These are phyloP conservation scores for Nothura maculosa DNA, from an alignment of 2,797 vertebrate genomes.

Conservation along the genomic window DNA sequence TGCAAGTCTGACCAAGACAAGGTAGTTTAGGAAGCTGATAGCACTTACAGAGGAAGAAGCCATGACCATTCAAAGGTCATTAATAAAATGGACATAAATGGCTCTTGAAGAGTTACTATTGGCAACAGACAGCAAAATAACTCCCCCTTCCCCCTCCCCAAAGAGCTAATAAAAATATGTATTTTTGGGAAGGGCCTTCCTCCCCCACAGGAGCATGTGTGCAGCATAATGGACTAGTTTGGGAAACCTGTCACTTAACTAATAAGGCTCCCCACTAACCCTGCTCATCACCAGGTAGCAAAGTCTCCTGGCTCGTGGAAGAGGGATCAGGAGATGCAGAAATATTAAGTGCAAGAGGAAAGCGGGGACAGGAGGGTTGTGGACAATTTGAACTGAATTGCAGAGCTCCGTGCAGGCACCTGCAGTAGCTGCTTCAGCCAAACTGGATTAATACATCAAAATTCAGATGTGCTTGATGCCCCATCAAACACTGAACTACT, in stretches of 20 bases:
- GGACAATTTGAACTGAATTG: accelerated
- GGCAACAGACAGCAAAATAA: neutral
- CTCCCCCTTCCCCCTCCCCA: no score
- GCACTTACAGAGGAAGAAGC: slow-evolving; percentile 29
- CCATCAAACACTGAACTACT: neutral
- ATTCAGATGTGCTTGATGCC: neutral
- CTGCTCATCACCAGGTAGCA: neutral
- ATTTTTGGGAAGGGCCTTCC: neutral
- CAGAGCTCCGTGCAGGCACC: neutral
- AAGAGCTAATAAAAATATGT: neutral
- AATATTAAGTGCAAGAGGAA: neutral
- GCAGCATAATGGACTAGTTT: neutral
- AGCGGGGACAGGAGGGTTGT: accelerated
- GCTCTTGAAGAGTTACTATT: neutral
- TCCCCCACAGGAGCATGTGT: neutral
- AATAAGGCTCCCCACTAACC: neutral
- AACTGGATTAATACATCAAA: neutral
- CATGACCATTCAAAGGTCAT: slow-evolving; percentile 38
- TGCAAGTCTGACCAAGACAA: slow-evolving; percentile 34
- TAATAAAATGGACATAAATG: slow-evolving; percentile 48
- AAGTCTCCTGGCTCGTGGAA: neutral
- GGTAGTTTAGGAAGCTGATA: slow-evolving; percentile 45
- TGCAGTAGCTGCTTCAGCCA: neutral
- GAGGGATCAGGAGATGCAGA: neutral
- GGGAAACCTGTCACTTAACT: neutral